Evolutionary conservation across 2,113 vertebrate species (phyloP).

Genomic region (Muscicapa adusta): DNA sequence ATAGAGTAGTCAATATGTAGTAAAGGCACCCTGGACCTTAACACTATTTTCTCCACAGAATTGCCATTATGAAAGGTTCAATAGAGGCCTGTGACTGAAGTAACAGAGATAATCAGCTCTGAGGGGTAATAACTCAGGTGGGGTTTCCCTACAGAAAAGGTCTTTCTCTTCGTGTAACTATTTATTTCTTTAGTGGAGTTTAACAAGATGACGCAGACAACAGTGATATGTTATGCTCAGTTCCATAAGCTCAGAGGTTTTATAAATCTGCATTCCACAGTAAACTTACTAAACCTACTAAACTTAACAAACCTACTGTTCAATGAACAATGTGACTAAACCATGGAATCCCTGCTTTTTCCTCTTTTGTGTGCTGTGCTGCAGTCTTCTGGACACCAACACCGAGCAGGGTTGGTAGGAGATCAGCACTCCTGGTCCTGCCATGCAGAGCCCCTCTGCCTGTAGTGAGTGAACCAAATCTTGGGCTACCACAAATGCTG

Average conservation of each 20-base stretch:
- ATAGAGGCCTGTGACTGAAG: not conserved
- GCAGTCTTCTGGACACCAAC: fast-evolving
- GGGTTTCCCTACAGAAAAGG: not conserved
- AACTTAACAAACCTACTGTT: not conserved
- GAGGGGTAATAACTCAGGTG: not conserved
- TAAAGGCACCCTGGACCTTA: not conserved
- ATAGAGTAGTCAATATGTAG: not conserved
- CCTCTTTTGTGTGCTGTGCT: not conserved
- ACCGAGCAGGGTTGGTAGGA: fast-evolving
- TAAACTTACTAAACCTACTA: not conserved
- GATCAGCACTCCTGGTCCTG: not conserved
- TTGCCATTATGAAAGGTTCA: not conserved
- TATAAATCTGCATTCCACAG: not conserved
- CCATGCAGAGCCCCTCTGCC: not conserved
- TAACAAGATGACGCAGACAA: not conserved
- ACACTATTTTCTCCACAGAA: not conserved
- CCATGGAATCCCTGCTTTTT: not conserved
- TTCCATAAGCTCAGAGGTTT: not conserved
- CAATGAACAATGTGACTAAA: not conserved
- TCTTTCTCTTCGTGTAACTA: not conserved
- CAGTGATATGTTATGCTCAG: not conserved
- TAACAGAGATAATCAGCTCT: not conserved
- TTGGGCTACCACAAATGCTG: not conserved
- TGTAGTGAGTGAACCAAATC: not conserved
- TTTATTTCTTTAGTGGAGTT: not conserved